Evolutionary conservation across 2,113 vertebrate genomes (phyloP).

Genomic region (Tretioscincus oriximinensis): DNA sequence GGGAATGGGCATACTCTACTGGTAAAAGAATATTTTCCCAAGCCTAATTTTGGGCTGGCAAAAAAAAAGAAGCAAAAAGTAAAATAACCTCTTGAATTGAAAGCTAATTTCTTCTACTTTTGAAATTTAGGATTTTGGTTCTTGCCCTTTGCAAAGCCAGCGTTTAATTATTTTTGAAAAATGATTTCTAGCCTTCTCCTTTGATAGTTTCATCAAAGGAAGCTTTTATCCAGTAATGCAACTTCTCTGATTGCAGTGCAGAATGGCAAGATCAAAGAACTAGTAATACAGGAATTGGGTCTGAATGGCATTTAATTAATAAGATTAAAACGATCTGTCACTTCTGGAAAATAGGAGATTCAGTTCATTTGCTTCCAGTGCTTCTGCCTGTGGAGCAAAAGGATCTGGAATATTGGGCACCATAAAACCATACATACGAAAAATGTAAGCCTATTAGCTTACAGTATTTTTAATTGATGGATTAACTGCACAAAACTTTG

Average conservation of each 20-base stretch:
- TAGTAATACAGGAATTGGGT: background rate
- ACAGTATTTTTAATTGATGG: background rate
- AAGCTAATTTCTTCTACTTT: background rate
- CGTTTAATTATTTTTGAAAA: background rate
- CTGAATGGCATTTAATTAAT: background rate
- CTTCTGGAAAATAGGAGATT: background rate
- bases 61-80: background rate
- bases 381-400: background rate
- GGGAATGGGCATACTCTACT: too few relatives aligned
- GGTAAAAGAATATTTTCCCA: background rate
- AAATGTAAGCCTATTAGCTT: background rate
- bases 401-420: background rate
- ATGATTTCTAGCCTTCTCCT: background rate
- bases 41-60: background rate
- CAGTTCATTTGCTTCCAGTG: background rate
- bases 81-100: background rate
- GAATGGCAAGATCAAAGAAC: background rate
- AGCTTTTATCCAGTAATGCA: background rate
- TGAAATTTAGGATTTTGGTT: background rate
- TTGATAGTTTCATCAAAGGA: background rate
- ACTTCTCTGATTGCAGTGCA: background rate
- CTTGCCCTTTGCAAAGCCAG: background rate
- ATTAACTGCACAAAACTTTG: background rate
- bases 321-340: background rate
- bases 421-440: background rate